phyloP scores from a whole-genome alignment of 2,888 invertebrate species.

The Flabesymbios commensalis region DNA sequence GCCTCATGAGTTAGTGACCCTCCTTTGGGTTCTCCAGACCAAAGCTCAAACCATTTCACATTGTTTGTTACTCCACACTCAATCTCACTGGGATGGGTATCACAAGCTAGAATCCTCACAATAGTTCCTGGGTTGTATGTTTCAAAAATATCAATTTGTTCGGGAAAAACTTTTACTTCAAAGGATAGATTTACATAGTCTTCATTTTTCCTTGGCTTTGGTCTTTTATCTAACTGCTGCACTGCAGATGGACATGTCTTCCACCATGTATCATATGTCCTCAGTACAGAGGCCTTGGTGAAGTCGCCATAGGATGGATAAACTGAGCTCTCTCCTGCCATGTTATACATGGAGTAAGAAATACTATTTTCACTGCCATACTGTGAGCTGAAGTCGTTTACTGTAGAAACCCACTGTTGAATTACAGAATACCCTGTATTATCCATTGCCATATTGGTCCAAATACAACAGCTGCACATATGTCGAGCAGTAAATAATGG shows the following conservation, averaged over 20 bases:
- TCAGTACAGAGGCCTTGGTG: conserved; percentile 79
- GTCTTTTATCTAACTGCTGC: conserved; percentile 42
- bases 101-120: conserved; percentile 53
- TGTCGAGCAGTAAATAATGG: too few relatives aligned
- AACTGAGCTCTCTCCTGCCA: conserved; percentile 76
- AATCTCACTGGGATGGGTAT: background rate
- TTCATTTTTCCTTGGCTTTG: conserved; percentile 46
- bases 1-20: too few relatives aligned
- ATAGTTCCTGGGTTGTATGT: conserved; percentile 59
- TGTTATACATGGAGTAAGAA: conserved; percentile 84
- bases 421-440: too few relatives aligned
- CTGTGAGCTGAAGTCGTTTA: conserved; percentile 88
- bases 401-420: too few relatives aligned
- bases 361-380: conserved; percentile 87
- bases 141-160: conserved; percentile 53
- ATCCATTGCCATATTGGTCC: too few relatives aligned
- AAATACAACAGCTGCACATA: too few relatives aligned
- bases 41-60: conserved; percentile 73
- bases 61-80: background rate
- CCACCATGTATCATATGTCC: conserved; percentile 60
- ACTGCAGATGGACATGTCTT: conserved; percentile 44
- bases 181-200: conserved; percentile 58
- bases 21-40: conserved; percentile 74
- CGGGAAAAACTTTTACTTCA: conserved; percentile 44
- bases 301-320: conserved; percentile 91